phyloP scores from a whole-genome alignment of 1,140 invertebrate genomes.

The Drosophila paulistorum region DNA sequence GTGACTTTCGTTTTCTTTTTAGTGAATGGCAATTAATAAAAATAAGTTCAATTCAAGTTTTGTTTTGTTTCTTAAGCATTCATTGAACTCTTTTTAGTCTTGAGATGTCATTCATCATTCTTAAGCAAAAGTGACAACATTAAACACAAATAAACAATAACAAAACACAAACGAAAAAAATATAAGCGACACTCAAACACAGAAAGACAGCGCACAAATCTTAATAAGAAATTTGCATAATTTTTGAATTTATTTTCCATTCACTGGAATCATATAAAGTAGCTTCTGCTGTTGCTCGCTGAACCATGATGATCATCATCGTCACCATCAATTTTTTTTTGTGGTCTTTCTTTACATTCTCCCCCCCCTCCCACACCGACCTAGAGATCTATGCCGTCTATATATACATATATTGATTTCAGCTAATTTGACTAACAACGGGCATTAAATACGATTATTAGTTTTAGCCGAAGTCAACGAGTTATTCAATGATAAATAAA shows the following conservation, averaged over 20 bases:
- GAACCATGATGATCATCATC: neutral
- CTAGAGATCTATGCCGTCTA: constrained; percentile 37
- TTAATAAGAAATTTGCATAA: constrained; percentile 68
- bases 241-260: constrained; percentile 67
- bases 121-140: constrained; percentile 53
- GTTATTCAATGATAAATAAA: constrained; percentile 61
- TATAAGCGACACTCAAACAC: constrained; percentile 1
- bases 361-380: neutral
- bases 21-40: constrained; percentile 14
- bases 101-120: constrained; percentile 6
- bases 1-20: neutral
- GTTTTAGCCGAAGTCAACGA: constrained; percentile 59
- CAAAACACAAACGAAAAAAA: neutral
- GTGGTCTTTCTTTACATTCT: constrained; percentile 11
- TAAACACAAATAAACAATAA: constrained; percentile 44
- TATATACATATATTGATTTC: constrained; percentile 11
- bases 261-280: constrained; percentile 59
- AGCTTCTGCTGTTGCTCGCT: constrained; percentile 32
- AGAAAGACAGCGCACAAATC: constrained; percentile 48
- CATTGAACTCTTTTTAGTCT: constrained; percentile 9
- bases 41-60: constrained; percentile 9
- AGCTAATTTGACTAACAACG: constrained; percentile 72
- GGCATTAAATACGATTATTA: constrained; percentile 64
- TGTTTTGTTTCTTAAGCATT: constrained; percentile 1
- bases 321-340: constrained; percentile 9